A percentile compares a stretch with the other conserved stretches of the same genome.
phyloP scores from a whole-genome alignment of 2,113 vertebrate species.

The Coturnix japonica region DNA sequence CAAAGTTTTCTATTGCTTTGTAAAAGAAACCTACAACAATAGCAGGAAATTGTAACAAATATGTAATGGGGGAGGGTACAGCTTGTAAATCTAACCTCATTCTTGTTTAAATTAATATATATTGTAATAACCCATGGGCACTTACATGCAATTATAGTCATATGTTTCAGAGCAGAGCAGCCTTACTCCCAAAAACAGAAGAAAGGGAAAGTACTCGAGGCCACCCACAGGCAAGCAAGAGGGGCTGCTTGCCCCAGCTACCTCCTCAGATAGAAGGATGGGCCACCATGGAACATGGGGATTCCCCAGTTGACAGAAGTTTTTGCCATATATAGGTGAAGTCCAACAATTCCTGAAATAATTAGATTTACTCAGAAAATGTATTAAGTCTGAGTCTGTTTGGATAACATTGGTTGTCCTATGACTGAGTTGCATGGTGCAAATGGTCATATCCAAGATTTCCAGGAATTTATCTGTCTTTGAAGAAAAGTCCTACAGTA shows the following conservation, averaged over 20 bases:
- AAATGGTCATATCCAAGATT: neutral
- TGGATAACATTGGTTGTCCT: neutral
- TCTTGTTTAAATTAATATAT: slow-evolving; percentile 37
- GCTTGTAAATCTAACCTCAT: slow-evolving; percentile 43
- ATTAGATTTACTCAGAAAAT: neutral
- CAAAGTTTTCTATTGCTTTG: slow-evolving; percentile 2
- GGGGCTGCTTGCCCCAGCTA: neutral
- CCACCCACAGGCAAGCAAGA: neutral
- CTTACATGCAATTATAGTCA: neutral
- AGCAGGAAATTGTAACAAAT: slow-evolving; percentile 63
- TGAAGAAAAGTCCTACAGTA: neutral
- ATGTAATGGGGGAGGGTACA: slow-evolving; percentile 1
- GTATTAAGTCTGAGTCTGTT: neutral
- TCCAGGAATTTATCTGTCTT: neutral
- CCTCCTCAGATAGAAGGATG: neutral
- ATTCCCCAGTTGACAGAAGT: neutral
- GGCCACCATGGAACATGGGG: rapidly evolving
- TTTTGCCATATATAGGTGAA: neutral
- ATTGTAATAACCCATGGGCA: neutral
- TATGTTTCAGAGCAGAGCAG: neutral
- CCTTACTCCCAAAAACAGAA: neutral
- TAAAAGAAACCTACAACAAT: slow-evolving; percentile 62
- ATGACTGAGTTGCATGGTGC: neutral
- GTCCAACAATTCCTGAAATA: rapidly evolving
- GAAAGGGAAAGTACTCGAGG: neutral